Evolutionary conservation across 2,113 vertebrate genomes (phyloP).

Genomic region (Corythornis vintsioides): DNA sequence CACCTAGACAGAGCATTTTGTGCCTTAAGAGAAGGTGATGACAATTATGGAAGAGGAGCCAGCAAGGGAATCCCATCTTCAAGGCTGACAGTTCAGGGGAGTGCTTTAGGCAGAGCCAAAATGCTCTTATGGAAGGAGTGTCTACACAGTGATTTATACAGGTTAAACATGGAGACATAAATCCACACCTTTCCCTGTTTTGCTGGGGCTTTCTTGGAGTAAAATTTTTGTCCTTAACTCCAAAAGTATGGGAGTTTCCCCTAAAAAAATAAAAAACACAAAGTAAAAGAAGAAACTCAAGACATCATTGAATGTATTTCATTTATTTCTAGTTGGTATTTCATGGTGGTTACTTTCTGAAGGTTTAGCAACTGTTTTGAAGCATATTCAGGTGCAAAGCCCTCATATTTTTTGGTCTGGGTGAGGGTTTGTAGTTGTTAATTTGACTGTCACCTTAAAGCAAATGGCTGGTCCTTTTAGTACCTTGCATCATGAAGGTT

Average conservation of each 20-base stretch:
- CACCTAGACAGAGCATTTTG: background rate
- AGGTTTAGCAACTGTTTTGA: background rate
- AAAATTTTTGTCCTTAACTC: background rate
- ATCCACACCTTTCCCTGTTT: background rate
- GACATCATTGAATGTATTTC: background rate
- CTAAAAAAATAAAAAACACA: background rate
- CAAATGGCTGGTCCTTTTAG: background rate
- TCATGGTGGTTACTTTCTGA: background rate
- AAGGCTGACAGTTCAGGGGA: background rate
- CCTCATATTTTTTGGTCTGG: background rate
- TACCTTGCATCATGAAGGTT: background rate
- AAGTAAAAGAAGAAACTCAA: background rate
- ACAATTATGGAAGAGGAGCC: background rate
- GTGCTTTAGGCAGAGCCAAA: background rate
- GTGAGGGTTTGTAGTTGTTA: background rate
- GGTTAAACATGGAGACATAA: background rate
- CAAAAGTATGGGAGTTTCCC: fast-evolving
- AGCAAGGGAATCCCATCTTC: background rate
- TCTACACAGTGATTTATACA: background rate
- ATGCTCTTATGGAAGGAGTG: background rate
- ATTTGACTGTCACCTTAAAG: background rate
- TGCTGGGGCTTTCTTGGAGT: background rate
- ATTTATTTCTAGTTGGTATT: background rate
- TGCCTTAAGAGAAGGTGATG: background rate
- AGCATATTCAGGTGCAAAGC: background rate